Percentiles rank a stretch among this genome's conserved stretches.
These are phyloP conservation scores for Grammomys dolichurus DNA, from an alignment of 2,113 vertebrate species.

Conservation along the genomic window DNA sequence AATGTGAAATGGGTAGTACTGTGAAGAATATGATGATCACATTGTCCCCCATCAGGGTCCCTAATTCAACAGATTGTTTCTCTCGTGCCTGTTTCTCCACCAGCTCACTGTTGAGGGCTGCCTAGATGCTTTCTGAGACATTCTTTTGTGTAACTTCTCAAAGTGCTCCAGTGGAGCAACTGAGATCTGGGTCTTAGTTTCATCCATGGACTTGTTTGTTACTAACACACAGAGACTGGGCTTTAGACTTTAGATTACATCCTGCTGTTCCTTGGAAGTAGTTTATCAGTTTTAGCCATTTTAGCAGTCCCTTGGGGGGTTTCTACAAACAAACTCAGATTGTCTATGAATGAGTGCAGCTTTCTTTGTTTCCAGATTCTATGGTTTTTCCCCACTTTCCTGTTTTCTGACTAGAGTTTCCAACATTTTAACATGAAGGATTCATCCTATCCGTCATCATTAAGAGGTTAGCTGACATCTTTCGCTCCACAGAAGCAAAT, in stretches of 20 bases:
- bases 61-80: not conserved
- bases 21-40: not conserved
- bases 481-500: not conserved
- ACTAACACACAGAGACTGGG: not conserved
- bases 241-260: not conserved
- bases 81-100: not conserved
- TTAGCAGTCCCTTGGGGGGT: not conserved
- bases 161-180: not conserved
- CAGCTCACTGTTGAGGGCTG: not conserved
- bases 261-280: not conserved
- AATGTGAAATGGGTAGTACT: too few relatives aligned
- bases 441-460: not conserved
- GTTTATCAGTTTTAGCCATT: not conserved
- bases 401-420: not conserved
- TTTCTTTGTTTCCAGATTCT: not conserved
- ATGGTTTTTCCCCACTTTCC: too few relatives aligned
- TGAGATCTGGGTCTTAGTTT: not conserved
- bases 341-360: not conserved
- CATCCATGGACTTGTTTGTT: not conserved
- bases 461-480: not conserved
- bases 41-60: rapidly evolving
- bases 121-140: not conserved
- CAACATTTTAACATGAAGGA: not conserved
- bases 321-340: not conserved
- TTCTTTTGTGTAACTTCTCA: not conserved